phyloP scores from a whole-genome alignment of 2,797 vertebrate genomes.

The Protonibea diacanthus region DNA sequence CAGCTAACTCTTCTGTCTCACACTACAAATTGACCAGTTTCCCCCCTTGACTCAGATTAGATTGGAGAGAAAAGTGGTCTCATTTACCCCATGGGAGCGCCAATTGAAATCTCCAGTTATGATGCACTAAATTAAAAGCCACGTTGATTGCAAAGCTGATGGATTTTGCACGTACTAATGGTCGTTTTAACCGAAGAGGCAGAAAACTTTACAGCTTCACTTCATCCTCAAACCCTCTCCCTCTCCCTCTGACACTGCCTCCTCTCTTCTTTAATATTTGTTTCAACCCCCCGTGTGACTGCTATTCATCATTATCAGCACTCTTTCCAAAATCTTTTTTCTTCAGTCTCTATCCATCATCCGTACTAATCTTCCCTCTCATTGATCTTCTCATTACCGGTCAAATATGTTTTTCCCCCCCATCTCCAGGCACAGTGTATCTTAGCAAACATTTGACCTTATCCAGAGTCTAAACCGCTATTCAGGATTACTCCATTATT shows the following conservation, averaged over 20 bases:
- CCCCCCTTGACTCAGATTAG: conserved; percentile 52
- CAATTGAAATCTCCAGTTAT: conserved; percentile 54
- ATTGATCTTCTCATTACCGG: conserved; percentile 74
- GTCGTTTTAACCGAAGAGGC: conserved; percentile 32
- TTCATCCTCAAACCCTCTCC: neutral
- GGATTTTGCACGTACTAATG: conserved; percentile 42
- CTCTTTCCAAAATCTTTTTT: conserved; percentile 58
- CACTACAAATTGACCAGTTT: conserved; percentile 56
- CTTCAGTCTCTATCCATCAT: conserved; percentile 68
- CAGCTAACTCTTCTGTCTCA: conserved; percentile 50
- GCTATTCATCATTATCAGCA: conserved; percentile 73
- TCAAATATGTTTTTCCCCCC: conserved; percentile 55
- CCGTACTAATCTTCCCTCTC: conserved; percentile 64
- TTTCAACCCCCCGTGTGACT: conserved; percentile 45
- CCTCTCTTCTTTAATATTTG: conserved; percentile 41
- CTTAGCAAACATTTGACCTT: conserved; percentile 46
- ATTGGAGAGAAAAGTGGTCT: conserved; percentile 60
- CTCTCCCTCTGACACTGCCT: neutral
- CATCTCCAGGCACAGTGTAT: conserved; percentile 49
- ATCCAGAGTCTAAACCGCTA: conserved; percentile 19
- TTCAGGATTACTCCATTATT: neutral
- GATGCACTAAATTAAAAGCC: conserved; percentile 55
- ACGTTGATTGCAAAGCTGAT: conserved; percentile 65
- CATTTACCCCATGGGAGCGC: conserved; percentile 59
- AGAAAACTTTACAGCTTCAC: conserved; percentile 24